phyloP scores from a whole-genome alignment of 2,888 invertebrate genomes.

The Morpho helenor region DNA sequence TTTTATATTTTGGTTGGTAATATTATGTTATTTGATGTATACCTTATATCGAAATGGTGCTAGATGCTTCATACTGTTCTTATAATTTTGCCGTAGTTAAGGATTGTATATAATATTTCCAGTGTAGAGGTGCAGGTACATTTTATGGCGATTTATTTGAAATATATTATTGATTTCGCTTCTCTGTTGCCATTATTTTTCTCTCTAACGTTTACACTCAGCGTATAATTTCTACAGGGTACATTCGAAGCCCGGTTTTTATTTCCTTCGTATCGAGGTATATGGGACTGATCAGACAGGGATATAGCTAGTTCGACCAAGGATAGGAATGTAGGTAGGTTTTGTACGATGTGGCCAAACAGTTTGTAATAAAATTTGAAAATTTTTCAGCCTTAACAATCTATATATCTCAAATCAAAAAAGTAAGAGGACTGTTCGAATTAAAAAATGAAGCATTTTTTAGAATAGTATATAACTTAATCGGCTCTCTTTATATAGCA shows the following conservation, averaged over 20 bases:
- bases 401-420: constrained; percentile 7
- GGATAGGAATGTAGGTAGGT: constrained; percentile 58
- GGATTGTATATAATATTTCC: constrained; percentile 50
- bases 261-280: constrained; percentile 55
- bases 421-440: no score
- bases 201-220: constrained; percentile 23
- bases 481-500: no score
- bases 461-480: no score
- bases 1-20: constrained; percentile 66
- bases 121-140: constrained; percentile 26
- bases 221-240: constrained; percentile 61
- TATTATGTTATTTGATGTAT: constrained; percentile 69
- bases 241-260: constrained; percentile 47
- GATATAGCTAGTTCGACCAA: constrained; percentile 59
- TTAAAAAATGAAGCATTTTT: no score
- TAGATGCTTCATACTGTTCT: constrained; percentile 68
- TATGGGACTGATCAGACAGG: constrained; percentile 71
- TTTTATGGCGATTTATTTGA: constrained; percentile 24
- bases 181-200: constrained; percentile 54
- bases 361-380: constrained; percentile 49
- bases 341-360: constrained; percentile 66
- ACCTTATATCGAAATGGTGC: constrained; percentile 75
- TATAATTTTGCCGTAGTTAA: constrained; percentile 56
- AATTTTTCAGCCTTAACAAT: constrained; percentile 37
- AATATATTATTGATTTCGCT: constrained; percentile 41